These are phyloP conservation scores for Pyxicephalus adspersus DNA, from an alignment of 2,113 vertebrate species.

Conservation along the genomic window DNA sequence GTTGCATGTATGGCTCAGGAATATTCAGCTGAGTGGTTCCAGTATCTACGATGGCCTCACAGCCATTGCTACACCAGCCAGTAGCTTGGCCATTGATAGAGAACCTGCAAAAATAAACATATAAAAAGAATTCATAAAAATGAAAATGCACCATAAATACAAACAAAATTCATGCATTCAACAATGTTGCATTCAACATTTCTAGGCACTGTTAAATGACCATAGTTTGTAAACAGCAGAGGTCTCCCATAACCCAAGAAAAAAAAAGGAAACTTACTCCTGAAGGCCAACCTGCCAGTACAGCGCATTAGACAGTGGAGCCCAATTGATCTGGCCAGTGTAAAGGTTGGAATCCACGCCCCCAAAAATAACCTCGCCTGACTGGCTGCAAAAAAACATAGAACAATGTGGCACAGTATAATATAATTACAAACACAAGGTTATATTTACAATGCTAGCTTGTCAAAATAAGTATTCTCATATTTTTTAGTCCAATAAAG, in stretches of 20 bases:
- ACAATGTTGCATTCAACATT: no score
- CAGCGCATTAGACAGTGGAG: constrained; percentile 46
- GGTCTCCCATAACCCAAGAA: neutral
- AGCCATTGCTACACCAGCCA: constrained; percentile 66
- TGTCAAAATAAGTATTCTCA: no score
- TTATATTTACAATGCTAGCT: no score
- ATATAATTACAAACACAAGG: no score
- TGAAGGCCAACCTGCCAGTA: constrained; percentile 54
- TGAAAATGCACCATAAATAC: no score
- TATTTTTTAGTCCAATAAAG: no score
- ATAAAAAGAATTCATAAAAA: neutral
- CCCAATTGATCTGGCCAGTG: constrained; percentile 54
- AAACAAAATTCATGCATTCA: no score
- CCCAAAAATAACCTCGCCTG: constrained; percentile 53
- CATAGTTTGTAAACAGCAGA: no score
- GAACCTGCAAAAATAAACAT: constrained; percentile 59
- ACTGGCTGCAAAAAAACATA: constrained; percentile 11
- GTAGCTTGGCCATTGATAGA: constrained; percentile 62
- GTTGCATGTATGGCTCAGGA: constrained; percentile 58
- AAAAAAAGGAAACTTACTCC: constrained; percentile 36
- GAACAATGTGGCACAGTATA: neutral
- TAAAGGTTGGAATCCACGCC: constrained; percentile 43
- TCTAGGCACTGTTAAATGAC: no score
- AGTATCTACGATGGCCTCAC: constrained; percentile 70
- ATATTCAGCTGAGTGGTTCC: constrained; percentile 69